These are phyloP conservation scores for Phalloptychus januarius DNA, from an alignment of 2,797 vertebrate species.

Conservation along the genomic window DNA sequence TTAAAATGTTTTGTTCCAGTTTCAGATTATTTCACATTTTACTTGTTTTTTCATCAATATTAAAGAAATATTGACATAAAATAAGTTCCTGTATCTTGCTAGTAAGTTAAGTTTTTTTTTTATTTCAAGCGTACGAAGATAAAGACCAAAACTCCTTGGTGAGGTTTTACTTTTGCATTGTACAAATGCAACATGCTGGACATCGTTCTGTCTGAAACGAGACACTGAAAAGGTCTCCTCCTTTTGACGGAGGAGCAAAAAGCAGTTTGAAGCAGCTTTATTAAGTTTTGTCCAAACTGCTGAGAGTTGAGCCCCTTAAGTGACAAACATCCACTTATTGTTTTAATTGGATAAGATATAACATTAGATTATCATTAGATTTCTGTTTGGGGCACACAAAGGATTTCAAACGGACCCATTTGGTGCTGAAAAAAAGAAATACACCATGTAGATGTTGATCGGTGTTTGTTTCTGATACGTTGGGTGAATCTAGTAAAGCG, in stretches of 20 bases:
- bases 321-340: background rate
- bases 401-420: background rate
- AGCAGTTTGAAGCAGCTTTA: background rate
- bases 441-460: background rate
- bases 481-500: background rate
- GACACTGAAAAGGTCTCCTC: no score
- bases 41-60: no score
- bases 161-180: no score
- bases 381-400: background rate
- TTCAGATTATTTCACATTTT: no score
- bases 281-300: background rate
- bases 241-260: background rate
- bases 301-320: background rate
- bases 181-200: background rate
- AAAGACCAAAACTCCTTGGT: no score
- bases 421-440: background rate
- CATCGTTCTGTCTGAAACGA: background rate
- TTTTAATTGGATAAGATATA: background rate
- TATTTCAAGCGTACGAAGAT: no score
- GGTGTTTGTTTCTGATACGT: background rate
- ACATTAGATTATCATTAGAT: background rate
- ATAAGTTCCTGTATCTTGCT: no score
- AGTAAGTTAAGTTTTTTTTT: no score
- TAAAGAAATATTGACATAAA: no score
- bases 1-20: no score